These are phyloP conservation scores for Charina bottae DNA, from an alignment of 2,113 vertebrate genomes.

Conservation along the genomic window DNA sequence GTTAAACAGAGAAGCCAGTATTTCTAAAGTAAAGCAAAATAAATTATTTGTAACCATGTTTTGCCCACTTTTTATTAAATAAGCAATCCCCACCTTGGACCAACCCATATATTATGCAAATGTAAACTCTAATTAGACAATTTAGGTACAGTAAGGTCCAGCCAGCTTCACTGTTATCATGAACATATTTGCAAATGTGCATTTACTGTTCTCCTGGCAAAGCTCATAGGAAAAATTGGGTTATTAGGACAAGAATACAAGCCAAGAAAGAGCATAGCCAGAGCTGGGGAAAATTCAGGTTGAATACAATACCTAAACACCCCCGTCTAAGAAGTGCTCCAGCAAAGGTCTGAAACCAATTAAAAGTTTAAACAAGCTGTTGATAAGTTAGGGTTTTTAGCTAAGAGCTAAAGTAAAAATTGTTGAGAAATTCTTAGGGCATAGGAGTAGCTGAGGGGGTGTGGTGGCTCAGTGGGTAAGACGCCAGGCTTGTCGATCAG, in stretches of 20 bases:
- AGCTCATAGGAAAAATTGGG: background rate
- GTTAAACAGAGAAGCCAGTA: background rate
- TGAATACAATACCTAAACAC: too few species aligned
- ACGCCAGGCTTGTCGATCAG: too few species aligned
- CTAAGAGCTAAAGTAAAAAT: too few species aligned
- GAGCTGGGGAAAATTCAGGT: too few species aligned
- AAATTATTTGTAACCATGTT: background rate
- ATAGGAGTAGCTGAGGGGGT: too few species aligned
- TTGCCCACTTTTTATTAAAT: too few species aligned
- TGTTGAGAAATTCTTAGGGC: background rate
- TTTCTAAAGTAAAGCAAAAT: background rate
- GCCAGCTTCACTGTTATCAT: background rate
- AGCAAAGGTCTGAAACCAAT: background rate
- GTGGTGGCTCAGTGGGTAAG: too few species aligned
- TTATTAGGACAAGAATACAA: too few species aligned
- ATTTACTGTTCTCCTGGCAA: background rate
- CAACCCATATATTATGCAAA: background rate
- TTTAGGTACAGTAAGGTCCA: background rate
- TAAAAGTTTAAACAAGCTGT: background rate
- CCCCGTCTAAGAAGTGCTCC: background rate
- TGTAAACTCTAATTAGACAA: background rate
- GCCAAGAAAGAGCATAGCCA: too few species aligned
- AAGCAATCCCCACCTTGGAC: too few species aligned
- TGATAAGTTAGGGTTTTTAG: background rate
- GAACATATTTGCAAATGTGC: too few species aligned